phyloP scores from a whole-genome alignment of 2,888 invertebrate species.

The Lasioglossum lativentre region DNA sequence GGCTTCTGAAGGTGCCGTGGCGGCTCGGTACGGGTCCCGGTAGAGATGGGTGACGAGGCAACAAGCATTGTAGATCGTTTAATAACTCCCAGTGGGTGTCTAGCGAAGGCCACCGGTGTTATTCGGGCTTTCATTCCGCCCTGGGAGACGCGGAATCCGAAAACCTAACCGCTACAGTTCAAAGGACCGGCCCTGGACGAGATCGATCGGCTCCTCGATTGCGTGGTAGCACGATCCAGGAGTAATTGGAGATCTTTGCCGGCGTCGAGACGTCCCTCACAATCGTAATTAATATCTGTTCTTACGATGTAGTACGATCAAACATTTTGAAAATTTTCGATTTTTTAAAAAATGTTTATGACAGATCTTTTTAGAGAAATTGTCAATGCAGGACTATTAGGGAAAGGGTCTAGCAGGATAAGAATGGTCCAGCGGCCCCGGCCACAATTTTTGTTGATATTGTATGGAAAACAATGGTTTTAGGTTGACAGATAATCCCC shows the following conservation, averaged over 20 bases:
- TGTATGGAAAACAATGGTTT: too few relatives aligned
- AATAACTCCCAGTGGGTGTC: constrained; percentile 81
- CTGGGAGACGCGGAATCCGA: constrained; percentile 49
- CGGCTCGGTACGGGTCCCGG: constrained; percentile 62
- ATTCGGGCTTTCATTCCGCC: constrained; percentile 71
- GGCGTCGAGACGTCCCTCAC: neutral
- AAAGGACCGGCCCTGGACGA: constrained; percentile 49
- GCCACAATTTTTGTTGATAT: too few relatives aligned
- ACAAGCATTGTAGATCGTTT: constrained; percentile 80
- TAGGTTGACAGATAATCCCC: too few relatives aligned
- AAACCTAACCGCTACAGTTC: constrained; percentile 58
- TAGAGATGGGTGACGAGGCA: constrained; percentile 79
- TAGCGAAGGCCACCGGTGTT: constrained; percentile 78
- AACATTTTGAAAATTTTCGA: too few relatives aligned
- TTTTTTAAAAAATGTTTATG: too few relatives aligned
- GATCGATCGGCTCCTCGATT: constrained; percentile 42
- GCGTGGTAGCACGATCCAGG: constrained; percentile 43
- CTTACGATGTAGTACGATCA: neutral
- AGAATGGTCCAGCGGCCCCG: too few relatives aligned
- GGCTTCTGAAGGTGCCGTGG: constrained; percentile 79
- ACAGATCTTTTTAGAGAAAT: too few relatives aligned
- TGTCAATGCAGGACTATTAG: too few relatives aligned
- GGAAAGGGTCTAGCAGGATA: too few relatives aligned
- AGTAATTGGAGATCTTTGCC: constrained; percentile 34
- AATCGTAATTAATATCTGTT: constrained; percentile 38